These are phyloP conservation scores for Ylistrum balloti DNA, from an alignment of 1,140 invertebrate genomes.

Conservation along the genomic window DNA sequence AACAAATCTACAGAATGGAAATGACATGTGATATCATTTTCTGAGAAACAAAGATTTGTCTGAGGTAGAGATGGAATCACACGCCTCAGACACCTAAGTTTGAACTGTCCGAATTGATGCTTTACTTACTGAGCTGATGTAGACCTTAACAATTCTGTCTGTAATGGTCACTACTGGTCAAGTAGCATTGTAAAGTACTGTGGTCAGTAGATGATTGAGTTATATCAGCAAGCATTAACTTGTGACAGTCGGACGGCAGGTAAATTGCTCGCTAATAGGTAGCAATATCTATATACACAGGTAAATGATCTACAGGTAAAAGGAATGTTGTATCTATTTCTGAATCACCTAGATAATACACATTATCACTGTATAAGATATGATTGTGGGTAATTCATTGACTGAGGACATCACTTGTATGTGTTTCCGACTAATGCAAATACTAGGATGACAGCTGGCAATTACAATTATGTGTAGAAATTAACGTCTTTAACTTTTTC, in stretches of 20 bases:
- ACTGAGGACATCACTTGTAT: too few relatives aligned
- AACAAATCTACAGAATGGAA: too few relatives aligned
- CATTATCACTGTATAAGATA: background rate
- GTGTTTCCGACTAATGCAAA: too few relatives aligned
- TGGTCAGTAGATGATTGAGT: background rate
- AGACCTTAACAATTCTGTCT: background rate
- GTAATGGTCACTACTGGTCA: slow-evolving; percentile 18
- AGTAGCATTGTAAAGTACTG: background rate
- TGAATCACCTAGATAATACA: background rate
- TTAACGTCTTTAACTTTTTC: too few relatives aligned
- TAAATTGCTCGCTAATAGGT: background rate
- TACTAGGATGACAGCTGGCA: too few relatives aligned
- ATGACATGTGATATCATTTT: too few relatives aligned
- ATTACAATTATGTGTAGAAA: too few relatives aligned
- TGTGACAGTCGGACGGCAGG: background rate
- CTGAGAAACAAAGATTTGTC: too few relatives aligned
- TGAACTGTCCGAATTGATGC: too few relatives aligned
- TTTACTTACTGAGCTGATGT: too few relatives aligned
- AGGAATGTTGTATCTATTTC: background rate
- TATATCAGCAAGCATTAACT: background rate
- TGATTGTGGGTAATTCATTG: background rate
- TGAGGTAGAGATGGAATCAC: too few relatives aligned
- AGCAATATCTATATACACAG: background rate
- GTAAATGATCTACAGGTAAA: slow-evolving; percentile 10
- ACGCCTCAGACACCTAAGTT: too few relatives aligned